Evolutionary conservation across 2,113 vertebrate species (phyloP).

Genomic region (Leiothrix lutea): DNA sequence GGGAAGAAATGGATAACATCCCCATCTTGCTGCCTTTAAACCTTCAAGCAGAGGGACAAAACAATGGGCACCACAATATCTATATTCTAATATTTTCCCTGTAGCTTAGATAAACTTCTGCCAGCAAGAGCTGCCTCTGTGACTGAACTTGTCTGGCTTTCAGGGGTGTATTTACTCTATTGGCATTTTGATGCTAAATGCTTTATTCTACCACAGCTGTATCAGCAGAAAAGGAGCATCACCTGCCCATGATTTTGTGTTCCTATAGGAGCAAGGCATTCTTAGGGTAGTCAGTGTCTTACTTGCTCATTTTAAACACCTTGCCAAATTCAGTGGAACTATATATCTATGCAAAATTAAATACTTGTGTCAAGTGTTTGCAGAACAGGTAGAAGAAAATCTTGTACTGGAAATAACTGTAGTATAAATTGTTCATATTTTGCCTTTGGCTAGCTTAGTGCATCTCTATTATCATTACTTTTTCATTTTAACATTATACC

Average conservation of each 20-base stretch:
- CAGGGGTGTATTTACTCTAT: neutral
- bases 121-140: neutral
- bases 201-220: neutral
- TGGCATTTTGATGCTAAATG: neutral
- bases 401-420: neutral
- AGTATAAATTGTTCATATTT: slow-evolving; percentile 42
- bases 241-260: neutral
- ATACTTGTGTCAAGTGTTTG: neutral
- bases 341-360: slow-evolving; percentile 14
- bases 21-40: neutral
- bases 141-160: neutral
- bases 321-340: neutral
- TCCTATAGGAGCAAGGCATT: neutral
- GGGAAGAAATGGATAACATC: neutral
- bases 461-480: neutral
- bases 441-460: neutral
- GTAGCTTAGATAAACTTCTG: neutral
- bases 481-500: neutral
- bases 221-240: neutral
- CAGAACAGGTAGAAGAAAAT: slow-evolving; percentile 6
- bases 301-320: neutral
- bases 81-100: neutral
- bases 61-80: neutral
- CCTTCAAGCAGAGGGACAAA: neutral
- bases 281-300: neutral